Base-by-base conservation (phyloP, 2,113 vertebrate genomes). In the Gallinago undulata region DNA sequence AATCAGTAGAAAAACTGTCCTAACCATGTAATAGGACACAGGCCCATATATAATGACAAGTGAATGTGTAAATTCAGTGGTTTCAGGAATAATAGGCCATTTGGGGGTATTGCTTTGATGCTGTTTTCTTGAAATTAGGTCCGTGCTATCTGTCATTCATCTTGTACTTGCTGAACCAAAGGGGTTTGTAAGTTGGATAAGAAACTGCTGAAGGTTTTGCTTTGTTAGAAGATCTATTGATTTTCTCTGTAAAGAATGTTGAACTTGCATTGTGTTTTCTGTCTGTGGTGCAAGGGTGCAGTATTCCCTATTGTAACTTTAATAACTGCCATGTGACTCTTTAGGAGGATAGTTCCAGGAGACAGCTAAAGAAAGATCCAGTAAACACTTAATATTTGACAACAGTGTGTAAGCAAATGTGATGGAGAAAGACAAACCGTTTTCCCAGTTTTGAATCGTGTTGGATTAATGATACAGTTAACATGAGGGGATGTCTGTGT, bases 191-290 rank as follows among this genome's bases (percentile, higher is more conserved):
- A 84, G 84, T 41, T 64, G 96, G 84, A 35, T 95, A 78, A 92
- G 60, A 92, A 91, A 76, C 39, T 87, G 77, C 80, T 92, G 76
- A 75, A 94, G 56, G 39, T 90, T 95, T 94, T 67, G n/a, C 45
- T 89, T 84, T 95, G 73, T 82, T 94, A 86, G 56, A 74, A 72
- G 48, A 87, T 51, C 25, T 94, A 87, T 84, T 84, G 94, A 93
- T 96, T 96, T 94, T 57, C 53, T 68, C 73, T 84, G 56, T 75
- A 68, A 94, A 92, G 73, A 81, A 83, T 62, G 67, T 93, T 90
- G 67, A 95, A 93, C 78, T 83, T 92, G 79, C 45, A 69, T 87
- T 81, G 53, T 86, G 68, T 33, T 94, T 95, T 95, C 66, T 85
- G 43, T 75, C 80, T 82, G 37, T 9, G 7, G 64, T 91, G 83